Base-by-base conservation (phyloP, 2,888 invertebrate species). In the Cosmia trapezina region DNA sequence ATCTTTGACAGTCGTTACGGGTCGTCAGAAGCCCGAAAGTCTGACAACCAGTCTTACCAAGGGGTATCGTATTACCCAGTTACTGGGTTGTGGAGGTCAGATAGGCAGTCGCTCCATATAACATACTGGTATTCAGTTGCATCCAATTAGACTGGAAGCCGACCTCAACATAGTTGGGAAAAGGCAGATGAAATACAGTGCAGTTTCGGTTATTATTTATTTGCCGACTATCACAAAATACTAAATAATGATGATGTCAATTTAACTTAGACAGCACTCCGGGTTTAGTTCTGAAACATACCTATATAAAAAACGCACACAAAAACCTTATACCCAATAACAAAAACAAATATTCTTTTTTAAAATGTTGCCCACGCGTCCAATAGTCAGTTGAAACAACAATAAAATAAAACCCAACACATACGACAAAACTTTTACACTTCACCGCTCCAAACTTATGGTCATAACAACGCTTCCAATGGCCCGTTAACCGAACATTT, bases 391-490 rank as follows among this genome's bases (percentile, higher is more conserved):
- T 11, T 45, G 1, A 33, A 51, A 67, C 45, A n/a, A 70, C 70
- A 51, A 76, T 61, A 62, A 70, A 81, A 81, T 81, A 68, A 69
- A 66, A 73, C 57, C 43, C 41, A 37, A 62, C 83, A 59, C 53
- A 82, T 53, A 60, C 51, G 63, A 53, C 45, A 14, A 43, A 83
- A 81, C 59, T 81, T 83, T 73, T 19, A 62, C 67, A 73, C 80
- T 68, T 73, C 78, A 28, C 37, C 73, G 65, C 64, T 78, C 19
- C 22, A 57, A 82, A 81, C 79, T 81, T 78, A 68, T 68, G 64
- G 83, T 65, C 64, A 78, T 81, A 78, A 81, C 71, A 68, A 49
- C 61, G 22, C 49, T 51, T 12, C 62, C 77, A 81, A 81, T 81
- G 47, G 83, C n/a, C 54, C 70, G 73, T 54, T 70, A 69, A 54